phyloP scores from a whole-genome alignment of 2,797 vertebrate species.

The Hyperoplus immaculatus region DNA sequence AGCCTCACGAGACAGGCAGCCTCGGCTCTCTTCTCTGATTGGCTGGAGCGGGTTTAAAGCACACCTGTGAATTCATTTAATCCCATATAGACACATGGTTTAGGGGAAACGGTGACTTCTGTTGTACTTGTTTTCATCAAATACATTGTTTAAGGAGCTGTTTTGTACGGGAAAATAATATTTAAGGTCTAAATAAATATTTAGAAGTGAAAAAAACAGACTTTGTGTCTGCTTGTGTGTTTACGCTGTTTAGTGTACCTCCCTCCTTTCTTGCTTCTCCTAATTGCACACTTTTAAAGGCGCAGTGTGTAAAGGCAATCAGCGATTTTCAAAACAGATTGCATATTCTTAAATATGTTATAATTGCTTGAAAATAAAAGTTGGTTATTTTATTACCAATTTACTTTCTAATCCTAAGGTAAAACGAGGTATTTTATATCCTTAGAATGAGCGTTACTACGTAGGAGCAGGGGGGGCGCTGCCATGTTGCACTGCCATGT shows the following conservation, averaged over 20 bases:
- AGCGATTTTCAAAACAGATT: no score
- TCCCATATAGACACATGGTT: background rate
- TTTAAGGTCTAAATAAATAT: background rate
- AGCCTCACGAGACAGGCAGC: conserved; percentile 28
- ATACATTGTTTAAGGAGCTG: background rate
- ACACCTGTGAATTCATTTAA: conserved; percentile 67
- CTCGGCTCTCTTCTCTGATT: conserved; percentile 61
- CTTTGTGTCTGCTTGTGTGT: background rate
- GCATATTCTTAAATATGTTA: no score
- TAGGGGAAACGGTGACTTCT: background rate
- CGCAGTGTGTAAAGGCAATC: no score
- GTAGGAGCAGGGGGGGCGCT: no score
- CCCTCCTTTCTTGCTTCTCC: background rate
- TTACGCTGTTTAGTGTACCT: background rate
- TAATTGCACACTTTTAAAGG: conserved; percentile 3
- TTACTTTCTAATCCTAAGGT: no score
- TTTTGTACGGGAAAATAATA: background rate
- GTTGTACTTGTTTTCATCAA: background rate
- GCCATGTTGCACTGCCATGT: no score
- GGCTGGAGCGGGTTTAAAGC: conserved; percentile 63
- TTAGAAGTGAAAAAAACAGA: background rate
- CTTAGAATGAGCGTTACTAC: no score
- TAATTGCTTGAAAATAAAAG: no score
- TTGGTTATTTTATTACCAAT: no score
- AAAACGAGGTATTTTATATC: no score